Percentiles rank a stretch among this genome's conserved stretches.
phyloP scores from a whole-genome alignment of 2,797 vertebrate species.

The Australoheros facetus region DNA sequence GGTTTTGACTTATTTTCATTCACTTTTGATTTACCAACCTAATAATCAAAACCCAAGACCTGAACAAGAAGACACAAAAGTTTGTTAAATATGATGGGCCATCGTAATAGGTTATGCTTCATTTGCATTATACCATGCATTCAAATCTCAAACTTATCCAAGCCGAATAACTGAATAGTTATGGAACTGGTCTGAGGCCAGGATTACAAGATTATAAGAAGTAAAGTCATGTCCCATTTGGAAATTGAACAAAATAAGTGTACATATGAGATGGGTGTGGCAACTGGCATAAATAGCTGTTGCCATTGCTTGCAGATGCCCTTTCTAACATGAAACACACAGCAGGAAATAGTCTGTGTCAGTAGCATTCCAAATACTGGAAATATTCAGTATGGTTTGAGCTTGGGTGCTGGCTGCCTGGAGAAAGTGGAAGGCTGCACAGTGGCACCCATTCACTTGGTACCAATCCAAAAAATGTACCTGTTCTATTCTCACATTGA shows the following conservation, averaged over 20 bases:
- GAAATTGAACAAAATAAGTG: neutral
- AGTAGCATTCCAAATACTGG: neutral
- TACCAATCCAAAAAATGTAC: neutral
- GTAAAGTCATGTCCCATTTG: neutral
- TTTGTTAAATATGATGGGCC: neutral
- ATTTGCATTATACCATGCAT: neutral
- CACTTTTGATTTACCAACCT: constrained; percentile 7
- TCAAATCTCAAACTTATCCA: neutral
- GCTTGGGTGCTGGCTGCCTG: neutral
- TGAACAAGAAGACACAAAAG: neutral
- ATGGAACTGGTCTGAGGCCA: neutral
- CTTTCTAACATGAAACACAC: neutral
- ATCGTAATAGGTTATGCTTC: neutral
- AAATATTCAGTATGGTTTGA: neutral
- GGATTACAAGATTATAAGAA: neutral
- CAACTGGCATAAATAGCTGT: neutral
- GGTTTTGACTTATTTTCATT: constrained; percentile 49
- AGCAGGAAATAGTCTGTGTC: neutral
- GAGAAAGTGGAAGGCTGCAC: neutral
- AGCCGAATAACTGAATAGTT: neutral
- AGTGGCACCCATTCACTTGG: neutral
- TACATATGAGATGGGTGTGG: neutral
- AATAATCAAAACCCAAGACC: neutral
- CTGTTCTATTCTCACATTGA: neutral
- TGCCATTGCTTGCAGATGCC: neutral